phyloP scores from a whole-genome alignment of 2,888 invertebrate genomes.

The Venusia cambrica region DNA sequence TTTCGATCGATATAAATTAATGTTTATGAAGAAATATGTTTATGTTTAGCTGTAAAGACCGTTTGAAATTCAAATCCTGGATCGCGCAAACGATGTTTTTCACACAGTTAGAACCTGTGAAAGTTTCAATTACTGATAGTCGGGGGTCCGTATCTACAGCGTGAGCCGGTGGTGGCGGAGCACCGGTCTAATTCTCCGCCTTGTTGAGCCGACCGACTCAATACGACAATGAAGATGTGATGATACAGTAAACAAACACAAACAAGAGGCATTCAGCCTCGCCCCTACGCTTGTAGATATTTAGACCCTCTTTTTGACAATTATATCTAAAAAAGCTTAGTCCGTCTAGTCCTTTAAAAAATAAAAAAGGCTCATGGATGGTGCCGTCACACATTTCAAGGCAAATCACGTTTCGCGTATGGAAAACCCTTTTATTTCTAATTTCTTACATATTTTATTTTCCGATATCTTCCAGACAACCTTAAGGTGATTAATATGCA shows the following conservation, averaged over 20 bases:
- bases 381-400: too few relatives aligned
- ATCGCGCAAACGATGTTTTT: slow-evolving; percentile 12
- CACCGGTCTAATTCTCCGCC: slow-evolving; percentile 11
- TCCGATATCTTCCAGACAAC: too few relatives aligned
- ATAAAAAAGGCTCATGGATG: too few relatives aligned
- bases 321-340: neutral
- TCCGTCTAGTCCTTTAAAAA: too few relatives aligned
- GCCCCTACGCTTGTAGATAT: slow-evolving; percentile 11
- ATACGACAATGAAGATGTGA: too few relatives aligned
- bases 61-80: slow-evolving; percentile 11
- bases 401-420: too few relatives aligned
- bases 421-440: too few relatives aligned
- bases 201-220: slow-evolving; percentile 7
- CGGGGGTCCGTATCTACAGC: slow-evolving; percentile 16
- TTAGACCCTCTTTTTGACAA: slow-evolving; percentile 12
- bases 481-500: too few relatives aligned
- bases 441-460: too few relatives aligned
- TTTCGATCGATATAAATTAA: too few relatives aligned
- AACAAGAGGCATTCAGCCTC: slow-evolving; percentile 6
- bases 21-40: too few relatives aligned
- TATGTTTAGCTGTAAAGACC: neutral
- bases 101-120: neutral
- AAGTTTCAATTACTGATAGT: neutral
- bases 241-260: too few relatives aligned
- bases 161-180: slow-evolving; percentile 9